Base-by-base conservation (phyloP, 2,888 invertebrate genomes). In the Dynastes maya region DNA sequence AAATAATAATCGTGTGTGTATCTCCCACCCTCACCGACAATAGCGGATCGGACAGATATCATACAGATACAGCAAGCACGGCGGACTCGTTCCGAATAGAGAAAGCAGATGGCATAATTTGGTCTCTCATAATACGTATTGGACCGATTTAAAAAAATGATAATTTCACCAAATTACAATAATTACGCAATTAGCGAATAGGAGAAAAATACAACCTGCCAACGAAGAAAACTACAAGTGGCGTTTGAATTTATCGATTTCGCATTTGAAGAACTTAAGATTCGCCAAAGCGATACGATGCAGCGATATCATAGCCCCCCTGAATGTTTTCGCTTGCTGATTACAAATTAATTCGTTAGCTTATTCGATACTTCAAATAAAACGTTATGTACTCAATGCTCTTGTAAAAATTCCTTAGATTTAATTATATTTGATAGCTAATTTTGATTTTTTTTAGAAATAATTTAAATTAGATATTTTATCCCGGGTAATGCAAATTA, bases 1-100 rank as follows among this genome's bases (percentile, higher is more conserved):
- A 80, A 81, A 81, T 78, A 81, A 79, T 78, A 82, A 45, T 67
- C 65, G 22, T 40, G 40, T 68, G 68, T 49, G 27, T 75, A 79
- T 79, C 82, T 83, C 82, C 84, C 83, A 82, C 82, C 82, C 84
- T 82, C 79, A 71, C 79, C 27, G 65, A 71, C 76, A 61, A 49
- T 45, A 71, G 79, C 79, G 63, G 37, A 77, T 58, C 71, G 37
- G 71, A 58, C 58, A 72, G 58, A 32, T 72, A 72, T 72, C 72
- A 74, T 63, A 74, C 72, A 74, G 55, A 72, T 63, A 74, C 72
- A 74, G 55, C 78, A 29, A 22, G 53, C 71, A 61, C 72, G 22
- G 32, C 72, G 51, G 51, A 71, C 71, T 78, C 53, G 78, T 78
- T 78, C 78, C 72, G 22, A 78, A 37, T 71, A 63, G 55, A 64